phyloP scores from a whole-genome alignment of 2,113 vertebrate genomes.

The Melanotaenia duboulayi region DNA sequence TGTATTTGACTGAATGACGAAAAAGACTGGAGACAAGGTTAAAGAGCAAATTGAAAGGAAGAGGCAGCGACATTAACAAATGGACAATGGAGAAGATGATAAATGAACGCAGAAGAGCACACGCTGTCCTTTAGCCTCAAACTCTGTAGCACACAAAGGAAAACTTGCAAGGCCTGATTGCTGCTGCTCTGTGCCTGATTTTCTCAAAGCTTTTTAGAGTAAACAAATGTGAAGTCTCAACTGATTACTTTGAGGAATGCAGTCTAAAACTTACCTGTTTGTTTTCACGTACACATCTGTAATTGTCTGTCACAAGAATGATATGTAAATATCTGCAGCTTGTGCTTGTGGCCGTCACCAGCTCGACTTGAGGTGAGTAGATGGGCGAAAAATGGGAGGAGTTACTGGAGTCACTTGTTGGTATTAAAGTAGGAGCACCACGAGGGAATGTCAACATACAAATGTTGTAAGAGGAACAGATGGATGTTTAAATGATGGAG shows the following conservation, averaged over 20 bases:
- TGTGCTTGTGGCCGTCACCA: slow-evolving; percentile 14
- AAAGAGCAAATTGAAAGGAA: neutral
- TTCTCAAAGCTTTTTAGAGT: neutral
- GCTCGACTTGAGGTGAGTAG: slow-evolving; percentile 20
- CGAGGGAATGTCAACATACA: slow-evolving; percentile 15
- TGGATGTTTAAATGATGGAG: slow-evolving; percentile 26
- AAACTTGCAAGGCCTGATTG: slow-evolving; percentile 2
- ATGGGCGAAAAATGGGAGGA: slow-evolving; percentile 12
- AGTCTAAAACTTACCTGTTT: neutral
- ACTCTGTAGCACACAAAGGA: neutral
- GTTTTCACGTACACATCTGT: neutral
- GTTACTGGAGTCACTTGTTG: slow-evolving; percentile 2
- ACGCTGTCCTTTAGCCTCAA: slow-evolving; percentile 9
- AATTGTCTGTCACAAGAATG: slow-evolving; percentile 16
- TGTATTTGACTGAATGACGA: neutral
- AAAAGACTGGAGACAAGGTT: neutral
- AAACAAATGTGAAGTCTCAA: neutral
- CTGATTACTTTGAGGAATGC: slow-evolving; percentile 13
- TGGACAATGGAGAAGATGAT: neutral
- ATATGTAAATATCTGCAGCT: slow-evolving; percentile 11
- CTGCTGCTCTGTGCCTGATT: neutral
- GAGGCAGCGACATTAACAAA: neutral
- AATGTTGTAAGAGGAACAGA: slow-evolving; percentile 31
- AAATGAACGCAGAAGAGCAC: neutral
- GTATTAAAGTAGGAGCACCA: slow-evolving; percentile 2